Evolutionary conservation across 1,140 invertebrate genomes (phyloP), one percentile per base, ranked within the genome.

Genomic region (Achroia grisella): DNA sequence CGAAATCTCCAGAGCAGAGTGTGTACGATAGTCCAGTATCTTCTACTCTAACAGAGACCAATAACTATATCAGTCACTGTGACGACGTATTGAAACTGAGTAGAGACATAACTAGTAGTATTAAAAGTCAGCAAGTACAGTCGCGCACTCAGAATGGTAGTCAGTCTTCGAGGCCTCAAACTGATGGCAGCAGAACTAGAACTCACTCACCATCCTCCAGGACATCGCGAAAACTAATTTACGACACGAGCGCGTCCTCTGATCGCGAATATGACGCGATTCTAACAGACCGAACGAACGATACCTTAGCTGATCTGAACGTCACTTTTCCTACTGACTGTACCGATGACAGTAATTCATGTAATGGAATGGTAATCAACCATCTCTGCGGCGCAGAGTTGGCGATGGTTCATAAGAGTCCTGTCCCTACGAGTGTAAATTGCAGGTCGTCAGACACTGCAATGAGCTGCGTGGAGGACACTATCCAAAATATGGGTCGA

Each of bases 291-390:
- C 72, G 83, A 64, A 86, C 82, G 47, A 85, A 73, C 54, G 84
- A 87, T 37, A 87, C 86, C 0, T 65, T 87, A 62, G 86, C 83
- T 1, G 86, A 86, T 56, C 45, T 87, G 2, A 87, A 87, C 31
- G 79, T 83, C 0, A 81, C 83, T 0, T 86, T 87, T 48, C 65
- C 81, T 17, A 75, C 81, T 0, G 85, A 87, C 37, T 52, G 69
- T 9, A 78, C 66, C 11, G 72, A 78, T 0, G 71, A 73, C 14
- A 48, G 42, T 10, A 29, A 35, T 14, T 50, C 14, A 23, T 23
- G 6, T 23, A 44, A 54, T 27, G 39, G 30, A 1, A 41, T 32
- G n/a, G 30, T 45, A 12, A 15, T 42, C 8, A 48, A 48, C 17
- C 17, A 23, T 23, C 17, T 23, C 6, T 23, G 17, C 17, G 17